Conservation (phyloP, 2,888 invertebrate species). For the Cryptocephalus moraei region DNA sequence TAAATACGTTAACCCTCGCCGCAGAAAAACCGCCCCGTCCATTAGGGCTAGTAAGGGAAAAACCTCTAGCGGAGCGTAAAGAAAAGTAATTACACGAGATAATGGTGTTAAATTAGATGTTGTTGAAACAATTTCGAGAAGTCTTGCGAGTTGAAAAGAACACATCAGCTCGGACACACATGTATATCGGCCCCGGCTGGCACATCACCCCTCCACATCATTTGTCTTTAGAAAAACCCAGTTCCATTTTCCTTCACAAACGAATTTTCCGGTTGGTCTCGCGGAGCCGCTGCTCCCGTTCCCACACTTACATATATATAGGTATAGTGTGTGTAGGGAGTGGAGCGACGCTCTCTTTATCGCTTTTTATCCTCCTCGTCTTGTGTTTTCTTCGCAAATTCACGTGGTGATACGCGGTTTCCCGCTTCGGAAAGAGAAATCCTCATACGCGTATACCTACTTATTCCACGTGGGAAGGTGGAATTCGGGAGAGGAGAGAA, state of each 20-base stretch:
- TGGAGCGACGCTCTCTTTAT: neutral
- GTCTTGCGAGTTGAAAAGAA: constrained; percentile 16
- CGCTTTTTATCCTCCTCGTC: neutral
- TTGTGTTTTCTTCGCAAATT: neutral
- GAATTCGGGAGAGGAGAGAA: no score
- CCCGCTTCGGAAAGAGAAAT: no score
- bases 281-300: constrained; percentile 31
- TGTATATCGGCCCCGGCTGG: constrained; percentile 28
- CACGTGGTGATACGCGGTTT: no score
- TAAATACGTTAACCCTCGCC: no score
- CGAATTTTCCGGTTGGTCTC: constrained; percentile 40
- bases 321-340: neutral
- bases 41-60: neutral
- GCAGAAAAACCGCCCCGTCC: no score
- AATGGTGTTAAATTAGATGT: constrained; percentile 17
- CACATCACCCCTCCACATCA: constrained; percentile 36
- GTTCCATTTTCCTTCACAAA: constrained; percentile 41
- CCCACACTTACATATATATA: constrained; percentile 29
- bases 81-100: constrained; percentile 13
- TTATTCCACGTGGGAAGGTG: no score
- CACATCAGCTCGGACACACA: constrained; percentile 24
- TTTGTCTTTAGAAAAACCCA: constrained; percentile 40
- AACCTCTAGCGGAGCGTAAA: constrained; percentile 4
- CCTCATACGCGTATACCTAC: no score
- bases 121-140: constrained; percentile 16